Evolutionary conservation across 2,797 vertebrate species (phyloP), one percentile per base, ranked within the genome.

Genomic region (Gymnodraco acuticeps): DNA sequence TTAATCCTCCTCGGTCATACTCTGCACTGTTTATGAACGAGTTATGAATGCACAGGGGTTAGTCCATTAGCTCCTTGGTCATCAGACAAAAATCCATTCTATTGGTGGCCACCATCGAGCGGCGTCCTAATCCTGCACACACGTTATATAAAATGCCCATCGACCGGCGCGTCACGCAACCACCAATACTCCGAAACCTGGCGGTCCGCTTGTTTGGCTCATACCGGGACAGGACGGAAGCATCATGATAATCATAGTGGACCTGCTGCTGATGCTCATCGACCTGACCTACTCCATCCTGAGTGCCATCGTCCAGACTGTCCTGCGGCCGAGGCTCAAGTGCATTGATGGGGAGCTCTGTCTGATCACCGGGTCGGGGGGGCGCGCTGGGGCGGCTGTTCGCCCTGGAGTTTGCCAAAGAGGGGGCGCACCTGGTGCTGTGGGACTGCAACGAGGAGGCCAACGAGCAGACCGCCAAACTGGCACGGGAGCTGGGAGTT

Each of bases 311-410:
- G 7, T 90, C 52, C 89, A 87, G 78, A 91, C 88, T 0, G 52
- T 94, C 66, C 47, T 94, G 3, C 72, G 76, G 14, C 92, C 93
- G 31, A 68, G 93, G 61, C 82, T 93, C 1, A 94, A 94, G 85
- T 51, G 84, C 77, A 55, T 93, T 0, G 89, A 93, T 0, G 92
- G 92, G 6, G 91, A 94, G 85, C 75, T 93, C 3, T 94, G 93
- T 69, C 84, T 95, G 64, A 93, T 95, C 50, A 95, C 94, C 0
- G 94, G 94, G 4, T 88, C 92, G 17, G 93, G 92, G 92, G 46
- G 93, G 85, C 17, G 92, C 79, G 20, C 81, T 93, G 69, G 92
- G 92, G 1, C 89, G 93, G 0, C 89, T 93, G 3, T 93, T 93
- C 65, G 92, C 91, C 4, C 72, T 92, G 77, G 91, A 93, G 87